Percentiles rank a stretch among this genome's conserved stretches.
These are phyloP conservation scores for Telmatochromis bifrenatus DNA, from an alignment of 2,113 vertebrate species.

Conservation along the genomic window DNA sequence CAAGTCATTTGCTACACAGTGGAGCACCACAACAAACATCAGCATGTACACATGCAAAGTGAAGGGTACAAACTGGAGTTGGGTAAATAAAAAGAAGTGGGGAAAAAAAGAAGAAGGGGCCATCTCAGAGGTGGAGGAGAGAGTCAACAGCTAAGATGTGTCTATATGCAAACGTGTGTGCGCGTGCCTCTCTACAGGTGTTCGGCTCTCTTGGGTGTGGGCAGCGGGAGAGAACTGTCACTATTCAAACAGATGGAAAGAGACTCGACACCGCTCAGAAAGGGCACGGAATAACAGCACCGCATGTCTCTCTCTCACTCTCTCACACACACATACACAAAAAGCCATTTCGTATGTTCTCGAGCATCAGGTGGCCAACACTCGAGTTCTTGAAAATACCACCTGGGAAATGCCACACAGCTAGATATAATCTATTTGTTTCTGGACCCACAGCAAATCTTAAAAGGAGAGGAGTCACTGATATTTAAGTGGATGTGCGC, in stretches of 20 bases:
- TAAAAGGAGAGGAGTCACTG: conserved; percentile 22
- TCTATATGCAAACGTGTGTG: neutral
- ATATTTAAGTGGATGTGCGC: conserved; percentile 28
- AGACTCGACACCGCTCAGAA: neutral
- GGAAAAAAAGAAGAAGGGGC: neutral
- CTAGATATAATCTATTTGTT: conserved; percentile 48
- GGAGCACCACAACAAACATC: conserved; percentile 13
- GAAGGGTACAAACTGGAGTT: neutral
- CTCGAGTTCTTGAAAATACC: conserved; percentile 9
- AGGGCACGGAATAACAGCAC: neutral
- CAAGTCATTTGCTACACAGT: conserved; percentile 22
- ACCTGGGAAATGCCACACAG: conserved; percentile 47
- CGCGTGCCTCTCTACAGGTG: neutral
- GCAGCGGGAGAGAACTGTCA: neutral
- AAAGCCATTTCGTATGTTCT: neutral
- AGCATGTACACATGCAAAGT: neutral
- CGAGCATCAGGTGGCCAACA: conserved; percentile 40
- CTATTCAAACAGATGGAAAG: conserved; percentile 11
- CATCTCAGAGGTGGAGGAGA: neutral
- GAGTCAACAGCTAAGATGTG: neutral
- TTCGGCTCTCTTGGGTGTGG: neutral
- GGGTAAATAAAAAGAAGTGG: neutral
- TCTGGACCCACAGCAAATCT: neutral
- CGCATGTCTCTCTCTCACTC: neutral
- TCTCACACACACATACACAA: neutral